Conservation (phyloP, 2,113 vertebrate genomes). For the Sorex fumeus region DNA sequence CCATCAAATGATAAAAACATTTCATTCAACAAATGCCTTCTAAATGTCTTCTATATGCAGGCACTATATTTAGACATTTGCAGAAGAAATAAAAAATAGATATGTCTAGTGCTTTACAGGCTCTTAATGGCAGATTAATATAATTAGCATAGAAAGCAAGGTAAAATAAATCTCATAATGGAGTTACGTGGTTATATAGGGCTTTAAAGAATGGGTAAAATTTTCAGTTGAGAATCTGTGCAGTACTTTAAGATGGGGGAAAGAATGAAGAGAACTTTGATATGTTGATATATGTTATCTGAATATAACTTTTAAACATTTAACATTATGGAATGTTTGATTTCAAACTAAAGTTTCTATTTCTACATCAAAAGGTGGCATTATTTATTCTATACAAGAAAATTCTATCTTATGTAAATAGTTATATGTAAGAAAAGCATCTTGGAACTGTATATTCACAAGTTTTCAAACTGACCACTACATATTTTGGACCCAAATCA, state of each 20-base stretch:
- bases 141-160: slow-evolving; percentile 28
- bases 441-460: slow-evolving; percentile 72
- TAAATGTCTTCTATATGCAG: background rate
- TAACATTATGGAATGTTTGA: slow-evolving; percentile 22
- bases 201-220: slow-evolving; percentile 13
- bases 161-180: background rate
- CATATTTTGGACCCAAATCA: slow-evolving; percentile 81
- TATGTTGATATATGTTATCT: background rate
- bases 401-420: background rate
- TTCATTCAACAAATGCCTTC: slow-evolving; percentile 34
- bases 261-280: slow-evolving; percentile 35
- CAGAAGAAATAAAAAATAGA: background rate
- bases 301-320: background rate
- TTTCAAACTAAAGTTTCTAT: slow-evolving; percentile 39
- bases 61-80: background rate
- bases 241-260: background rate
- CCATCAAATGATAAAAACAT: slow-evolving; percentile 9
- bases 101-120: background rate
- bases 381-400: background rate
- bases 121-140: background rate
- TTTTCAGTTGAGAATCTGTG: background rate
- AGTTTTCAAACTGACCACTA: slow-evolving; percentile 76
- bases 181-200: background rate
- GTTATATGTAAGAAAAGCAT: background rate
- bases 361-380: slow-evolving; percentile 39